Percentiles rank a stretch among this genome's conserved stretches.
Conservation (phyloP, 2,888 invertebrate genomes). For the Stenodera caucasica region DNA sequence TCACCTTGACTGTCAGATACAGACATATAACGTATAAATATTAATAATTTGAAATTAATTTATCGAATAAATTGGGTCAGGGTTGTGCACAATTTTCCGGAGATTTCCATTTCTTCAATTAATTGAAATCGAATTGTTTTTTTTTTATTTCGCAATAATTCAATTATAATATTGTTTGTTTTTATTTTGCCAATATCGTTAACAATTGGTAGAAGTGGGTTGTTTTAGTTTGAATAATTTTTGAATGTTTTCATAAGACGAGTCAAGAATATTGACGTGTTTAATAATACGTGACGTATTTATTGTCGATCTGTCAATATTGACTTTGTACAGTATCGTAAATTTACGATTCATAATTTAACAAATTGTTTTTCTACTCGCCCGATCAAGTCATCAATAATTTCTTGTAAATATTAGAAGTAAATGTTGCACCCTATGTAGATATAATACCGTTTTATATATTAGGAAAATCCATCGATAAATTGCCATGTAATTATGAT, state of each 20-base stretch:
- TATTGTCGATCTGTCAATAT: conserved; percentile 6
- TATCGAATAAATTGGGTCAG: too few relatives aligned
- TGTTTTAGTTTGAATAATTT: too few relatives aligned
- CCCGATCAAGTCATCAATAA: conserved; percentile 25
- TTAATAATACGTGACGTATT: conserved; percentile 3
- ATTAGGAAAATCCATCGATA: conserved; percentile 11
- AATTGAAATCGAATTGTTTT: too few relatives aligned
- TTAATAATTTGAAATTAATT: too few relatives aligned
- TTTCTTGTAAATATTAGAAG: conserved; percentile 17
- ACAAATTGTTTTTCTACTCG: conserved; percentile 33
- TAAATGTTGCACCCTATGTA: conserved; percentile 21
- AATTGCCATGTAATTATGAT: conserved; percentile 24
- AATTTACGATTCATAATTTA: conserved; percentile 39
- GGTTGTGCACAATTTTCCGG: too few relatives aligned
- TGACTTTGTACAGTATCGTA: neutral
- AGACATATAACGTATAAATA: neutral
- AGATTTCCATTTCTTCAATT: too few relatives aligned
- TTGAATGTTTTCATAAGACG: neutral
- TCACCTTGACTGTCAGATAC: conserved; percentile 19
- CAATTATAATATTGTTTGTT: too few relatives aligned
- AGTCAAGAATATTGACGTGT: conserved; percentile 1
- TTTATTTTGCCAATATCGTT: too few relatives aligned
- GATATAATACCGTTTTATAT: neutral
- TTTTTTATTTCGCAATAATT: too few relatives aligned
- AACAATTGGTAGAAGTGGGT: too few relatives aligned